Evolutionary conservation across 2,797 vertebrate species (phyloP).

Genomic region (Poeciliopsis turneri): DNA sequence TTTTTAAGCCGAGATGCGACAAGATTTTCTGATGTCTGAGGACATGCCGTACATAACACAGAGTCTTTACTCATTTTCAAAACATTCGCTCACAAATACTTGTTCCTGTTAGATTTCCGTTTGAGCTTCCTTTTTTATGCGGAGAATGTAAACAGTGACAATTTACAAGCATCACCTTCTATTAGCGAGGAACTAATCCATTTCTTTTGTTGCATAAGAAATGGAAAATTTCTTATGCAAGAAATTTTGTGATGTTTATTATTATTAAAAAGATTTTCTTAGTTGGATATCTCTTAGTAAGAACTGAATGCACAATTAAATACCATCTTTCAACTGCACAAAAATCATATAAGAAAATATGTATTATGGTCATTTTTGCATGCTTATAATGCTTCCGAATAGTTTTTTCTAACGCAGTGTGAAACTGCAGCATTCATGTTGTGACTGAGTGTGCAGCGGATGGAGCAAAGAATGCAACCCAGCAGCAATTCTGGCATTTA

Average conservation of each 20-base stretch:
- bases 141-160: not conserved
- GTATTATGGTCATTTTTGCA: not conserved
- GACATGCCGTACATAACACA: not conserved
- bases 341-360: not conserved
- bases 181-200: not conserved
- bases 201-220: not conserved
- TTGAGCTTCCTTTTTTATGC: not conserved
- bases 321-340: not conserved
- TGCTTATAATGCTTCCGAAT: not conserved
- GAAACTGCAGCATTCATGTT: not conserved
- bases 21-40: conserved; percentile 5
- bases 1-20: not conserved
- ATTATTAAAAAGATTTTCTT: not conserved
- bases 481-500: conserved; percentile 61
- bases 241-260: not conserved
- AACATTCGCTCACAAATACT: not conserved
- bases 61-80: not conserved
- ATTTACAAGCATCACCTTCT: not conserved
- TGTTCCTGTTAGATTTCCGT: not conserved
- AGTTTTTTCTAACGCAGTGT: not conserved
- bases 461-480: conserved; percentile 57
- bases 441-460: conserved; percentile 1
- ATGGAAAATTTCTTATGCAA: too few relatives aligned
- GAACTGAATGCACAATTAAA: not conserved
- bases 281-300: not conserved